Base-by-base conservation (phyloP, 2,888 invertebrate genomes). In the Orthonevra nobilis region DNA sequence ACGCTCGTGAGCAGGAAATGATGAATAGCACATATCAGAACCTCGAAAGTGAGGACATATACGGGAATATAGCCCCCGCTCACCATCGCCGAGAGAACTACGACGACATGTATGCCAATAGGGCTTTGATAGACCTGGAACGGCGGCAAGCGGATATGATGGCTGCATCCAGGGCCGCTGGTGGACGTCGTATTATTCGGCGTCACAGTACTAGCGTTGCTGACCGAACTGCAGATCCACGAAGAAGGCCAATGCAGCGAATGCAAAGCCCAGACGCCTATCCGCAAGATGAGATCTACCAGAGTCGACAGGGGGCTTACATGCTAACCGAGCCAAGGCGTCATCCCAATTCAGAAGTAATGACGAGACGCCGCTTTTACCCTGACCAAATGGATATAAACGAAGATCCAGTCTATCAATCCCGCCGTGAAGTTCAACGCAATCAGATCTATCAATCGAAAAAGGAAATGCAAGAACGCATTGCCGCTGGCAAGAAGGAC, bases 121-220 rank as follows among this genome's bases (percentile, higher is more conserved):
- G 89, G 3, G 89, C 89, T 0, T 83, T 87, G 48, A 89, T 89
- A 28, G 89, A 89, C 82, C 81, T 89, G 30, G 88, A 89, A 48
- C 82, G 89, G 2, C 83, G 87, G 0, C 87, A 88, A 56, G 85
- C 85, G 1, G 87, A 88, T 44, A 85, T 85, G 9, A 82, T 82
- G 1, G 84, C 82, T 2, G 83, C 82, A 0, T 82, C 81, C 3
- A 81, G 82, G 1, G 82, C 82, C 1, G 74, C 73, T 2, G 81
- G 75, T 12, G 83, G 83, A 17, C 82, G 86, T 2, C 82, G 86
- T 20, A 88, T 89, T 26, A 83, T 89, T 46, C 84, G 89, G 2
- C 84, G 89, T 2, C 89, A 89, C 70, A 89, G 89, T 72, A 87
- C 88, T 34, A 89, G 89, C 6, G 88, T 88, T 36, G 88, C 89